Conservation (phyloP, 2,797 vertebrate genomes). For the Neosilurus mollespiculum region DNA sequence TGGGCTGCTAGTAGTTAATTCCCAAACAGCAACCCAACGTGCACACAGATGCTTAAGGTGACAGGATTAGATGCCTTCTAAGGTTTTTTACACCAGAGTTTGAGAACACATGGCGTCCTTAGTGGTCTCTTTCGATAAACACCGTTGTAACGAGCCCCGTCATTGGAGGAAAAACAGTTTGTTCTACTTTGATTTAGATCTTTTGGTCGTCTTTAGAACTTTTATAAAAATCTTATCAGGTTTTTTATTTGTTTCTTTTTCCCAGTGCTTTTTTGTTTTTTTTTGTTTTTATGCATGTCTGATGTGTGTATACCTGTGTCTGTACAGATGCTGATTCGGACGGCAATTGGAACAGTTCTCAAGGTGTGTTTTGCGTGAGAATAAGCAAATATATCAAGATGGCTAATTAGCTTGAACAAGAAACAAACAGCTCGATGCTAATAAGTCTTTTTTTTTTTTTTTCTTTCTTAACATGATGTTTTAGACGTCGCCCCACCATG, state of each 20-base stretch:
- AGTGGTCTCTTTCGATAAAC: neutral
- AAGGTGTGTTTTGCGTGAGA: slow-evolving; percentile 73
- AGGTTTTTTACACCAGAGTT: neutral
- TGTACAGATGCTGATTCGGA: slow-evolving; percentile 81
- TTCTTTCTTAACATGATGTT: slow-evolving; percentile 3
- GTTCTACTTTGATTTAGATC: neutral
- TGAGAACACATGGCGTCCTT: neutral
- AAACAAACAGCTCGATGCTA: neutral
- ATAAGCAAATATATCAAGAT: neutral
- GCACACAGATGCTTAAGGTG: neutral
- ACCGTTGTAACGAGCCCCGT: too few relatives aligned
- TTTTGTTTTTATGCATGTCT: slow-evolving; percentile 42
- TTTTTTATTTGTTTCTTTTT: slow-evolving; percentile 3
- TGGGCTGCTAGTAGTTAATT: neutral
- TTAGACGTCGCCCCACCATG: slow-evolving; percentile 11
- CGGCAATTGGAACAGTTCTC: slow-evolving; percentile 81
- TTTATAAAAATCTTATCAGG: too few relatives aligned
- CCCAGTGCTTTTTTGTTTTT: slow-evolving; percentile 13
- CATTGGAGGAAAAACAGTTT: neutral
- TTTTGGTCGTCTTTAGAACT: neutral
- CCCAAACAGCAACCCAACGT: neutral
- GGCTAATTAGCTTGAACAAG: neutral
- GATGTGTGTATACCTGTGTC: slow-evolving; percentile 70
- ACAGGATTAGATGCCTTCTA: too few relatives aligned
- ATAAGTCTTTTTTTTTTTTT: neutral